Base-by-base conservation (phyloP, 2,797 vertebrate species). In the Melanotaenia parkinsoni region DNA sequence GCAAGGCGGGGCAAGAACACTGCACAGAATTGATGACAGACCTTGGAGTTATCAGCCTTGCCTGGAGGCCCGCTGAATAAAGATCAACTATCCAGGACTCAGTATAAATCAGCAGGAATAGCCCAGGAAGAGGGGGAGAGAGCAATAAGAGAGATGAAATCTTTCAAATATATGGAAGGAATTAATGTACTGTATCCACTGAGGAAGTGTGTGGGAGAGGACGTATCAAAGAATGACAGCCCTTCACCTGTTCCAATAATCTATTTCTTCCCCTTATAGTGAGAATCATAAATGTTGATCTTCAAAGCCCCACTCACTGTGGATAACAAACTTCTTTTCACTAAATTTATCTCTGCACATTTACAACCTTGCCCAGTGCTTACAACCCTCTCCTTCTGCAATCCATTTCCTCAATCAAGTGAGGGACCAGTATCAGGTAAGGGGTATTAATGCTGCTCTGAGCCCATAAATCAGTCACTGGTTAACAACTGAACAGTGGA, bases 51-150 rank as follows among this genome's bases (percentile, higher is more conserved):
- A 89, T 88, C 91, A 78, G 82, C 67, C 70, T 76, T 24, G 73
- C 82, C 83, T 67, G 62, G 73, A 91, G 74, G 80, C 61, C 72
- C 32, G 37, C 74, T 85, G 91, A 91, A 93, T 91, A 91, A 91
- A 85, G 82, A 93, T 88, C 65, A 88, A 86, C 84, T 67, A 69
- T 69, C 79, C 58, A 74, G 65, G 85, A 63, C 28, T 76, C 28
- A 0, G 70, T 58, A 91, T 91, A 88, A 90, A 91, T 92, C 89
- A 92, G 74, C 24, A 59, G 65, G 67, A 70, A 74, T 1, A 58
- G 74, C 45, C 16, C 7, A 5, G 10, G 58, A 43, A 18, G 50
- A 47, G 50, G 35, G 59, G 57, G 63, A 59, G 16, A 62, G 20
- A 35, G 67, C 2, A 37, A 47, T 14, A 38, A 37, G 63, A 65